Conservation (phyloP, 64 coral and sea anemone genomes). For the Orbicella faveolata region DNA sequence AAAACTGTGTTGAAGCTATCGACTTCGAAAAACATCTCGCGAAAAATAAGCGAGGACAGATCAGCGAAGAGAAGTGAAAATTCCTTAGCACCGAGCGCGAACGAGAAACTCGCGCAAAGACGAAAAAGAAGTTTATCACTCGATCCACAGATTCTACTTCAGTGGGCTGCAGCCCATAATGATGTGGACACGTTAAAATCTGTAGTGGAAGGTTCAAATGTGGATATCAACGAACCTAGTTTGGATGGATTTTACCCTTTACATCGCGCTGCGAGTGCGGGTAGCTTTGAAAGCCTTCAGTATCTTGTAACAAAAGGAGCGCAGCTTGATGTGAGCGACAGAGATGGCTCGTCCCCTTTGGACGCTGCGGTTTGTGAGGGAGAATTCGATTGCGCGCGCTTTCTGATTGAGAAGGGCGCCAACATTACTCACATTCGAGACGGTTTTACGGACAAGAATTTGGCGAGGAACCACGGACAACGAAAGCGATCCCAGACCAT, state of each 20-base stretch:
- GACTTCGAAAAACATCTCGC: background rate
- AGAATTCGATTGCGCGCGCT: slow-evolving; percentile 80
- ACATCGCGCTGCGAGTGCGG: slow-evolving; percentile 77
- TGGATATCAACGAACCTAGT: slow-evolving; percentile 58
- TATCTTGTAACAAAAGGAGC: slow-evolving; percentile 72
- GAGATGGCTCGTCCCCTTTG: slow-evolving; percentile 70
- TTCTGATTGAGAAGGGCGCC: slow-evolving; percentile 72
- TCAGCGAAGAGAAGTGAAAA: background rate
- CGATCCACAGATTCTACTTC: slow-evolving; percentile 67
- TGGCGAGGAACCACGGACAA: background rate
- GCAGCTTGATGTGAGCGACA: slow-evolving; percentile 56
- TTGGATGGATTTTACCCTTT: slow-evolving; percentile 79
- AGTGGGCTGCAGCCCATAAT: slow-evolving; percentile 78
- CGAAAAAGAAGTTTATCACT: slow-evolving; percentile 76
- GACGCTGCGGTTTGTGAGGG: slow-evolving; percentile 77
- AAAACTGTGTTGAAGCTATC: slow-evolving; percentile 4
- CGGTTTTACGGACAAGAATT: slow-evolving; percentile 57
- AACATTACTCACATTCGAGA: slow-evolving; percentile 76
- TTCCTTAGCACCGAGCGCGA: background rate
- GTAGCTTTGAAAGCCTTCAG: slow-evolving; percentile 75
- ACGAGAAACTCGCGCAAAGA: background rate
- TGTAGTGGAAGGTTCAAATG: slow-evolving; percentile 56
- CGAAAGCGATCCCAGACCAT: background rate
- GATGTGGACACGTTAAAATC: slow-evolving; percentile 63
- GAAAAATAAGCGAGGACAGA: slow-evolving; percentile 6